Percentiles rank a stretch among this genome's conserved stretches.
These are phyloP conservation scores for Rhinogobio ventralis DNA, from an alignment of 2,797 vertebrate species.

Conservation along the genomic window DNA sequence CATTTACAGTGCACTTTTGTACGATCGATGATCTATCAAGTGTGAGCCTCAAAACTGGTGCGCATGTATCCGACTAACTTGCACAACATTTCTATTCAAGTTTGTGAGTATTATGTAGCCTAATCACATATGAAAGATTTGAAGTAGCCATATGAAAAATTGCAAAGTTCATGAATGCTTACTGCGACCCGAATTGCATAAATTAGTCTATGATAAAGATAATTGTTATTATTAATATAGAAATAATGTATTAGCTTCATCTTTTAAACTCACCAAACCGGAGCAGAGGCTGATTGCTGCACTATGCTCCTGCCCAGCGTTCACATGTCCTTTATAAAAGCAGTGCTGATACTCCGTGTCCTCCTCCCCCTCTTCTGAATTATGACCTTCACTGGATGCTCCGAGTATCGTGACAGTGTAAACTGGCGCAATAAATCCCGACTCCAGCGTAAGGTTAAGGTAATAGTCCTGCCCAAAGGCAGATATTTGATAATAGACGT, in stretches of 20 bases:
- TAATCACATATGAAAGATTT: neutral
- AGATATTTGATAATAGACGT: slow-evolving; percentile 90
- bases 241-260: neutral
- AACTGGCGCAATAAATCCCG: slow-evolving; percentile 94
- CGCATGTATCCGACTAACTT: neutral
- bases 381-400: slow-evolving; percentile 77
- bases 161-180: neutral
- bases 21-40: neutral
- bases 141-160: neutral
- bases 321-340: slow-evolving; percentile 97
- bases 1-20: slow-evolving; percentile 11
- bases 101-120: neutral
- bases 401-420: slow-evolving; percentile 93
- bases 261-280: slow-evolving; percentile 91
- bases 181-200: neutral
- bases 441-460: slow-evolving; percentile 92
- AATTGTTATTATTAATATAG: neutral
- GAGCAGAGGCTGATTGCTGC: slow-evolving; percentile 98
- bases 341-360: slow-evolving; percentile 92
- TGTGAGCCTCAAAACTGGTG: neutral
- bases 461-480: slow-evolving; percentile 93
- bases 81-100: neutral
- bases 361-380: slow-evolving; percentile 79
- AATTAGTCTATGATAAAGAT: neutral
- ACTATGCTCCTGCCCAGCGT: slow-evolving; percentile 86